phyloP scores from a whole-genome alignment of 2,113 vertebrate genomes.

The Gobiocypris rarus region DNA sequence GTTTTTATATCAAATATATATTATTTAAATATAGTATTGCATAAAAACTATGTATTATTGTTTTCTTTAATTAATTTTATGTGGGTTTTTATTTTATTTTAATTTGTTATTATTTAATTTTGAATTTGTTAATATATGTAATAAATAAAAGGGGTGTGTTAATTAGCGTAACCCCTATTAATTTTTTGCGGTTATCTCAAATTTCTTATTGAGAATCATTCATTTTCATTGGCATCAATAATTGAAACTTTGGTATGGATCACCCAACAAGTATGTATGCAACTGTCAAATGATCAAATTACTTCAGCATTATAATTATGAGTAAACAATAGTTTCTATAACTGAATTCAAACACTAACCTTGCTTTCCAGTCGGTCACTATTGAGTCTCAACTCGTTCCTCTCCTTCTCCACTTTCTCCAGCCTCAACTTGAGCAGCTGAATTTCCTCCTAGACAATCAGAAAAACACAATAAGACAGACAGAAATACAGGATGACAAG shows the following conservation, averaged over 20 bases:
- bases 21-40: neutral
- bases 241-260: neutral
- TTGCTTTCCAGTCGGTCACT: constrained; percentile 92
- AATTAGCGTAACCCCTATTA: neutral
- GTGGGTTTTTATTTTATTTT: no score
- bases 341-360: constrained; percentile 69
- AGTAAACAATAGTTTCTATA: no score
- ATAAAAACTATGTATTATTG: neutral
- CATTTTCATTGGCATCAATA: neutral
- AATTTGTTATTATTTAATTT: neutral
- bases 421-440: constrained; percentile 89
- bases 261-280: no score
- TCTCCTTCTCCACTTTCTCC: constrained; percentile 94
- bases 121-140: neutral
- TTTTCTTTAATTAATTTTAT: neutral
- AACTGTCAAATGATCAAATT: no score
- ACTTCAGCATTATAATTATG: no score
- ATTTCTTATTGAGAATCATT: neutral
- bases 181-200: neutral
- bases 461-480: neutral
- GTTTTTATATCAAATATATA: neutral
- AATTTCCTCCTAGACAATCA: constrained; percentile 87
- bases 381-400: constrained; percentile 91
- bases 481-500: neutral
- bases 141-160: neutral